Evolutionary conservation across 2,888 invertebrate species (phyloP).

Genomic region (Mactromeris polynyma): DNA sequence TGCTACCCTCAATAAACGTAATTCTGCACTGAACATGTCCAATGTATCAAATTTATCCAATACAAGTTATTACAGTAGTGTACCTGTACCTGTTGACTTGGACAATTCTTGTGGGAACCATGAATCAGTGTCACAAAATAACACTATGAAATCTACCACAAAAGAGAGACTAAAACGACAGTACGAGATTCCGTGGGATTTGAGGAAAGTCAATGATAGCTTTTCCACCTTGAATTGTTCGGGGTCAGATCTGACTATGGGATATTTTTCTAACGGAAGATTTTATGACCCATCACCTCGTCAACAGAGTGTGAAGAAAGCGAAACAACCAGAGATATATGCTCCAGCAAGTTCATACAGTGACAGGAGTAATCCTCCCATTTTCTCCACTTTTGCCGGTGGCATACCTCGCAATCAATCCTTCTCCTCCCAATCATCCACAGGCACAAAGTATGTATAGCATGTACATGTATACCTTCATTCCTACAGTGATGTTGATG

Average conservation of each 20-base stretch:
- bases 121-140: conserved; percentile 70
- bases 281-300: conserved; percentile 81
- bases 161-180: conserved; percentile 62
- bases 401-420: conserved; percentile 70
- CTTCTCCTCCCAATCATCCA: conserved; percentile 73
- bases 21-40: conserved; percentile 66
- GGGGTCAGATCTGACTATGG: conserved; percentile 73
- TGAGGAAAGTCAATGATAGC: conserved; percentile 63
- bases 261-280: conserved; percentile 82
- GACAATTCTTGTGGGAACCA: conserved; percentile 59
- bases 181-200: conserved; percentile 71
- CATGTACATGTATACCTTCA: not conserved
- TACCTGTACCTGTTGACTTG: conserved; percentile 78
- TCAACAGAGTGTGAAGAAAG: conserved; percentile 48
- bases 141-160: conserved; percentile 54
- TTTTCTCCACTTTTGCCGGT: conserved; percentile 82
- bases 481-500: not conserved
- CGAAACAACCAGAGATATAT: conserved; percentile 72
- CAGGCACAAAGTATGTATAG: conserved; percentile 74
- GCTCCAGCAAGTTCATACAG: conserved; percentile 84
- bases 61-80: conserved; percentile 81
- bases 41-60: conserved; percentile 67
- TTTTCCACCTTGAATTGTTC: conserved; percentile 64
- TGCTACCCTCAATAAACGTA: conserved; percentile 66
- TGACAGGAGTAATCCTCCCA: conserved; percentile 77